These are phyloP conservation scores for Druon quercuslanigerum DNA, from an alignment of 1,140 invertebrate genomes.

Conservation along the genomic window DNA sequence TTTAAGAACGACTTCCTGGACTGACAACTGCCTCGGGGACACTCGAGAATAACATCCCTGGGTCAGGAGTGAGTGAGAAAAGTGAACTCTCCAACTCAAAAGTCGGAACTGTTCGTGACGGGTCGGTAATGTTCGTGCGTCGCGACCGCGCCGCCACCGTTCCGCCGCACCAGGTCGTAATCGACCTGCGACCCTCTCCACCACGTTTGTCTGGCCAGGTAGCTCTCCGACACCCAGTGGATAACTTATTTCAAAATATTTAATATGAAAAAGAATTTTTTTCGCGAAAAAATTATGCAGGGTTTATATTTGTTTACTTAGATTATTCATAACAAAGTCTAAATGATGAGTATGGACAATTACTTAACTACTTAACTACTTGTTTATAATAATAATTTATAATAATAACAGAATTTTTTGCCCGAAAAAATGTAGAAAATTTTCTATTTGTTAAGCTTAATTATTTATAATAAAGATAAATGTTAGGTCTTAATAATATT, in stretches of 20 bases:
- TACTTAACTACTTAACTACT: too few relatives aligned
- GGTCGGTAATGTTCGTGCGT: conserved; percentile 45
- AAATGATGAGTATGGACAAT: too few relatives aligned
- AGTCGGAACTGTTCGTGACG: conserved; percentile 36
- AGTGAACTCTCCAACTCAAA: conserved; percentile 24
- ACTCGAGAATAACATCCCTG: conserved; percentile 64
- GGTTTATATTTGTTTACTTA: too few relatives aligned
- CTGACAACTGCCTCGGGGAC: conserved; percentile 63
- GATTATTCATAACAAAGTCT: too few relatives aligned
- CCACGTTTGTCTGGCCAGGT: background rate
- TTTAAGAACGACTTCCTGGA: conserved; percentile 67
- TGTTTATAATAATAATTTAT: too few relatives aligned
- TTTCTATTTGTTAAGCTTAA: too few relatives aligned
- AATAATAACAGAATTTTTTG: too few relatives aligned
- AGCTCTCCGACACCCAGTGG: background rate
- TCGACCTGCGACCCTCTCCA: conserved; percentile 49
- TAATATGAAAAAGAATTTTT: background rate
- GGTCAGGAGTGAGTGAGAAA: conserved; percentile 62
- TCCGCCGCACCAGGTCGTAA: conserved; percentile 62
- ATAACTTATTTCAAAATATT: too few relatives aligned
- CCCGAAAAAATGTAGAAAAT: too few relatives aligned
- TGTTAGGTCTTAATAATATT: too few relatives aligned
- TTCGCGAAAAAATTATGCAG: too few relatives aligned
- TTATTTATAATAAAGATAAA: too few relatives aligned
- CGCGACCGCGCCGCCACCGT: conserved; percentile 45